A percentile compares a stretch with the other conserved stretches of the same genome.
Conservation (phyloP, 2,888 invertebrate species). For the Drosophila multiciliata region DNA sequence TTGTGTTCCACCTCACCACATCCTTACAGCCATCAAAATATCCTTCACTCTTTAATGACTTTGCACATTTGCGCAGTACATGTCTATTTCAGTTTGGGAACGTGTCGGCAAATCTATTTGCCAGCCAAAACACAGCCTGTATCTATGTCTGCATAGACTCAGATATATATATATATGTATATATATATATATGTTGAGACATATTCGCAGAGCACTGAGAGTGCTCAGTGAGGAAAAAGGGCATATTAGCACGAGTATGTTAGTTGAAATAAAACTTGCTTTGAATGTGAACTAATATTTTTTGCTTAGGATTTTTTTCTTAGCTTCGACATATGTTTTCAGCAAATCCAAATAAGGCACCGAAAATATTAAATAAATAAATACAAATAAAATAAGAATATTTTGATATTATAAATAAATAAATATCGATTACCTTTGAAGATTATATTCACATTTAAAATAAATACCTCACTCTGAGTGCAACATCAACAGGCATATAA, state of each 20-base stretch:
- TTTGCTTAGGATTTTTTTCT: background rate
- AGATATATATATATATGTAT: background rate
- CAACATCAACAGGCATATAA: background rate
- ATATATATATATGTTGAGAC: slow-evolving; percentile 37
- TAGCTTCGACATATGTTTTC: background rate
- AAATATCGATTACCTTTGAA: too few species aligned
- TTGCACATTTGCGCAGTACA: slow-evolving; percentile 54
- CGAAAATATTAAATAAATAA: too few species aligned
- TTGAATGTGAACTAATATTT: background rate
- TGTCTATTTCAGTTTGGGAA: slow-evolving; percentile 55
- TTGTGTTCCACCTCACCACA: background rate
- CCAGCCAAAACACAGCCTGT: slow-evolving; percentile 23
- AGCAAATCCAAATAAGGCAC: too few species aligned
- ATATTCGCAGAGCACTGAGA: slow-evolving; percentile 9
- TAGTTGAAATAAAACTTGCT: background rate
- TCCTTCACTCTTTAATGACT: slow-evolving; percentile 51
- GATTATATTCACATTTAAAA: too few species aligned
- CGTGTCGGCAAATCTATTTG: slow-evolving; percentile 52
- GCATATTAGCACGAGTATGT: background rate
- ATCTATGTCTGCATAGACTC: background rate
- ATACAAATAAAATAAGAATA: too few species aligned
- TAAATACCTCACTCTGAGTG: too few species aligned
- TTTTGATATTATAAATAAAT: too few species aligned
- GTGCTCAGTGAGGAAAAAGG: background rate
- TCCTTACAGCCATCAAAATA: slow-evolving; percentile 23